These are phyloP conservation scores for Terrapene triunguis DNA, from an alignment of 2,113 vertebrate genomes.

Conservation along the genomic window DNA sequence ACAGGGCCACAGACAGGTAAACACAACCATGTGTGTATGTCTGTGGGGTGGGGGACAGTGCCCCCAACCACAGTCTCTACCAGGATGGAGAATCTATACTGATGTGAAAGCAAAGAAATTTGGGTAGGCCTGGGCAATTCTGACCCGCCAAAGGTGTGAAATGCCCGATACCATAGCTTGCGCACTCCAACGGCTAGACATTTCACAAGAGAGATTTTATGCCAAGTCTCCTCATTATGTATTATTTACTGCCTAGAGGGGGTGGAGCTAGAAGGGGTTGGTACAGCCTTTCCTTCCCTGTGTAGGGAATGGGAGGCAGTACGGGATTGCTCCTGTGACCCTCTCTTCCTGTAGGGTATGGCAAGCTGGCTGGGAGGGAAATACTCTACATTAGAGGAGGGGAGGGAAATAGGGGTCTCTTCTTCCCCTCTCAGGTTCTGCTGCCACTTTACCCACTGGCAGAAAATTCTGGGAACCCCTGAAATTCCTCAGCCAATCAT, in stretches of 20 bases:
- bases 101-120: not conserved
- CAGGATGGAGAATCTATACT: not conserved
- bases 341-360: not conserved
- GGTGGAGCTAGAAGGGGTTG: not conserved
- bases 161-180: not conserved
- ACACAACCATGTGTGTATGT: not conserved
- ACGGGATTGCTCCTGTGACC: not conserved
- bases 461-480: not conserved
- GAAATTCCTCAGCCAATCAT: fast-evolving
- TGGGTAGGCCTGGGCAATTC: not conserved
- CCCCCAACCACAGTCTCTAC: not conserved
- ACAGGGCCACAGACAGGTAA: not conserved
- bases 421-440: not conserved
- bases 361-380: not conserved
- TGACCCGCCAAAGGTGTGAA: not conserved
- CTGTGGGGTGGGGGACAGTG: not conserved
- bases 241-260: not conserved
- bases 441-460: too few relatives aligned
- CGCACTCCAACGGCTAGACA: not conserved
- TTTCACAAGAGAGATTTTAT: not conserved
- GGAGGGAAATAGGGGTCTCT: not conserved
- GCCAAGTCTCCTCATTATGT: not conserved
- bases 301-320: not conserved
- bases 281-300: not conserved
- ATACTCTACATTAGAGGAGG: not conserved